A percentile compares a stretch with the other conserved stretches of the same genome.
Conservation (phyloP, 2,888 invertebrate species). For the Aspidapion aeneum region DNA sequence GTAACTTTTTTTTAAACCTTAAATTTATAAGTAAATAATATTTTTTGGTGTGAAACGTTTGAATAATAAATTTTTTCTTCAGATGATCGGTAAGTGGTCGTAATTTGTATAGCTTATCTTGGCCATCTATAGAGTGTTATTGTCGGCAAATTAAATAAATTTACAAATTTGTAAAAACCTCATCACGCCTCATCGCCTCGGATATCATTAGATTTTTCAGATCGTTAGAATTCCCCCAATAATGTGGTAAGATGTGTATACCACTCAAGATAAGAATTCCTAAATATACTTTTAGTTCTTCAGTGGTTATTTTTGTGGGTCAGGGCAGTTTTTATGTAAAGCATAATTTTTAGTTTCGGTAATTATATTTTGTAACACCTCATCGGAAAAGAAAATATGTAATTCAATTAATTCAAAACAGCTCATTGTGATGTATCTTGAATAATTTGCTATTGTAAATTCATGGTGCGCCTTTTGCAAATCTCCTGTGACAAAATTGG, state of each 20-base stretch:
- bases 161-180: not conserved
- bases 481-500: not conserved
- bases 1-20: too few species aligned
- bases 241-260: constrained; percentile 8
- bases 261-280: constrained; percentile 10
- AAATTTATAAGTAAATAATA: too few species aligned
- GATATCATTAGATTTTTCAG: too few species aligned
- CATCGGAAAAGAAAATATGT: not conserved
- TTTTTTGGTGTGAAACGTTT: too few species aligned
- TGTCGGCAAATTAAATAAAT: not conserved
- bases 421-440: not conserved
- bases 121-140: not conserved
- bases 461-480: not conserved
- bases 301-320: not conserved
- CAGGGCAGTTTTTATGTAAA: not conserved
- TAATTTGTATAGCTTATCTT: not conserved
- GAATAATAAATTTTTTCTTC: too few species aligned
- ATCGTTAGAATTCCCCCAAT: constrained; percentile 9
- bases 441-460: not conserved
- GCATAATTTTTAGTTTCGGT: constrained; percentile 7
- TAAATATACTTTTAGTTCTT: not conserved
- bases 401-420: too few species aligned
- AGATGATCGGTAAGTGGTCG: too few species aligned
- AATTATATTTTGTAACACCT: not conserved
- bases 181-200: constrained; percentile 11